Base-by-base conservation (phyloP, 2,113 vertebrate species). In the Phoenicopterus ruber region DNA sequence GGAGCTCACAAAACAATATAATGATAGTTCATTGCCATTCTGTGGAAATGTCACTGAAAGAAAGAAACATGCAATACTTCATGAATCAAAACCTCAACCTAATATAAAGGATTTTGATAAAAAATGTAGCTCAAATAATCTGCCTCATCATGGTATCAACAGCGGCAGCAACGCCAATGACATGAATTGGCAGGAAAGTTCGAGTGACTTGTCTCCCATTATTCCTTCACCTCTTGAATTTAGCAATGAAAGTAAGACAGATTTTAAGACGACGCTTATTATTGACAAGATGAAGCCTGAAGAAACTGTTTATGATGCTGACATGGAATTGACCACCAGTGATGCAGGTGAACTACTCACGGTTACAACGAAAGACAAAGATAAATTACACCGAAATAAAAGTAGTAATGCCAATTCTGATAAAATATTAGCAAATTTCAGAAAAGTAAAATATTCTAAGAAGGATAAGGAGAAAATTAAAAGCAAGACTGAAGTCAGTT, bases 281-380 rank as follows among this genome's bases (percentile, higher is more conserved):
- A 66, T n/a, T 83, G 78, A 94, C 52, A 92, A 95, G 50, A 46
- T 76, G 73, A 97, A 95, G 8, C 38, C 96, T 36, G 98, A 98
- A 59, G 96, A 98, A 94, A 98, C 98, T 34, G 6, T 98, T 86
- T 98, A 97, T 91, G 98, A 97, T 92, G 71, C 91, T 76, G 98
- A 98, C 81, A 98, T 98, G 98, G 98, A 98, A 47, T 42, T 98
- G 97, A 98, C 98, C n/a, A 88, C 95, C 24, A 95, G 96, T 65
- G 97, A 98, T 80, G 80, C 93, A 44, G 96, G 96, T 82, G 97
- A 97, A 55, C 96, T 98, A 63, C 73, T 98, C 55, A 78, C 92
- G 76, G 84, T 98, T 96, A 97, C 97, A 91, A 94, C 36, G 10
- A 95, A 96, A 82, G 66, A 49, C 72, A 97, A 93, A 91, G 82